Conservation (phyloP, 2,888 invertebrate species). For the Cantharis rufa region DNA sequence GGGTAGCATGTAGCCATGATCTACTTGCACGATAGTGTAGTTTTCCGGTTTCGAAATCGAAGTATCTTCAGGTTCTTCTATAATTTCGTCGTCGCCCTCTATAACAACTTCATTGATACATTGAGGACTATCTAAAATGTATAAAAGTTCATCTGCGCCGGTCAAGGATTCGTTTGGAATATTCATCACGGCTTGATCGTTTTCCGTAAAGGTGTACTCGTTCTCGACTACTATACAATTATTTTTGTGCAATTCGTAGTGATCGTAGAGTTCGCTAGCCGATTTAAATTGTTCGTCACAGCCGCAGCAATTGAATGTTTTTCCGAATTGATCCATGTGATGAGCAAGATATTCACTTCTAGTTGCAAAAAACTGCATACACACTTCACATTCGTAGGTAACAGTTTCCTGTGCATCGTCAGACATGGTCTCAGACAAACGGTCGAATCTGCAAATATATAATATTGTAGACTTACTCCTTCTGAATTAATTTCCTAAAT, state of each 20-base stretch:
- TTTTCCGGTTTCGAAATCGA: slow-evolving; percentile 29
- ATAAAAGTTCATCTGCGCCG: slow-evolving; percentile 46
- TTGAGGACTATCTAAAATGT: slow-evolving; percentile 49
- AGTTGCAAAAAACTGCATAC: slow-evolving; percentile 45
- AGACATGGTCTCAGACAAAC: slow-evolving; percentile 23
- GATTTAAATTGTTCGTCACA: slow-evolving; percentile 45
- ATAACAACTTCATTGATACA: slow-evolving; percentile 51
- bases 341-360: slow-evolving; percentile 48
- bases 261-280: slow-evolving; percentile 46
- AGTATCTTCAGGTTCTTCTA: slow-evolving; percentile 14
- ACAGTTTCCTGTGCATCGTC: slow-evolving; percentile 19
- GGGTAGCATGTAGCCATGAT: slow-evolving; percentile 53
- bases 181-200: slow-evolving; percentile 43
- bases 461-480: slow-evolving; percentile 1
- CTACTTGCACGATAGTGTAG: slow-evolving; percentile 47
- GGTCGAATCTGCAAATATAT: slow-evolving; percentile 40
- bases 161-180: slow-evolving; percentile 32
- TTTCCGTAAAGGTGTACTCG: slow-evolving; percentile 30
- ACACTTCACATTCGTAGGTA: slow-evolving; percentile 50
- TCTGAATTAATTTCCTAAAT: background rate
- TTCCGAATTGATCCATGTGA: slow-evolving; percentile 45
- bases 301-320: slow-evolving; percentile 48
- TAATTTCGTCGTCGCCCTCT: slow-evolving; percentile 42
- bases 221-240: slow-evolving; percentile 29
- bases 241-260: slow-evolving; percentile 47